A percentile compares a stretch with the other conserved stretches of the same genome.
phyloP scores from a whole-genome alignment of 92 coral and sea anemone species.

The Galaxea fascicularis region DNA sequence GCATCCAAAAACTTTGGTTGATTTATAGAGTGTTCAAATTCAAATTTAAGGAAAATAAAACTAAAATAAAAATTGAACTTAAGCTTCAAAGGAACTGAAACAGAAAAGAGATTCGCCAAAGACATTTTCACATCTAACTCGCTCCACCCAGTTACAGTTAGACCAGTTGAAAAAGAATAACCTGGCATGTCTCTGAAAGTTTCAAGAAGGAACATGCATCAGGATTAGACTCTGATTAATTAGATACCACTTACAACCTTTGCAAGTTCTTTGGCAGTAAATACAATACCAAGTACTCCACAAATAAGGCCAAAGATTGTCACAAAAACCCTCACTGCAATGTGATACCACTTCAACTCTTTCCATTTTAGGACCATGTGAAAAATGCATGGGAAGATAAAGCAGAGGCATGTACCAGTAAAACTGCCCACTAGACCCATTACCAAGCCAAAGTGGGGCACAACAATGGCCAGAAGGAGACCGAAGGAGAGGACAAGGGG shows the following conservation, averaged over 20 bases:
- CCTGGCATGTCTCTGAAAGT: not conserved
- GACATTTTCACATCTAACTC: not conserved
- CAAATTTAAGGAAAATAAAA: too few species aligned
- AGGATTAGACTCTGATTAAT: not conserved
- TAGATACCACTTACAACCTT: constrained; percentile 38
- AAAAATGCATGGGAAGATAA: constrained; percentile 78
- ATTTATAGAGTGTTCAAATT: too few species aligned
- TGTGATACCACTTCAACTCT: constrained; percentile 74
- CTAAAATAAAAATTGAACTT: too few species aligned
- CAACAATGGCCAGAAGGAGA: constrained; percentile 74
- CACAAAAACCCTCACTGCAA: constrained; percentile 66
- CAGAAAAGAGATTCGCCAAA: not conserved
- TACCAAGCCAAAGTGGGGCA: constrained; percentile 83
- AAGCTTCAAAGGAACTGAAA: too few species aligned
- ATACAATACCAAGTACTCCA: constrained; percentile 79
- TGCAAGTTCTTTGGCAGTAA: constrained; percentile 69
- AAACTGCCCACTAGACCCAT: constrained; percentile 89
- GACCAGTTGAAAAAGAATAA: not conserved
- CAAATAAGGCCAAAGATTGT: constrained; percentile 70
- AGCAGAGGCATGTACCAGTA: constrained; percentile 83
- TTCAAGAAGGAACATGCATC: not conserved
- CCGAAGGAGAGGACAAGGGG: constrained; percentile 72
- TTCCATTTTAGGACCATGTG: constrained; percentile 85
- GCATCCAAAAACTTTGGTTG: too few species aligned
- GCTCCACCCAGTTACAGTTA: not conserved